Evolutionary conservation across 2,113 vertebrate genomes (phyloP).

Genomic region (Malurus elegans): DNA sequence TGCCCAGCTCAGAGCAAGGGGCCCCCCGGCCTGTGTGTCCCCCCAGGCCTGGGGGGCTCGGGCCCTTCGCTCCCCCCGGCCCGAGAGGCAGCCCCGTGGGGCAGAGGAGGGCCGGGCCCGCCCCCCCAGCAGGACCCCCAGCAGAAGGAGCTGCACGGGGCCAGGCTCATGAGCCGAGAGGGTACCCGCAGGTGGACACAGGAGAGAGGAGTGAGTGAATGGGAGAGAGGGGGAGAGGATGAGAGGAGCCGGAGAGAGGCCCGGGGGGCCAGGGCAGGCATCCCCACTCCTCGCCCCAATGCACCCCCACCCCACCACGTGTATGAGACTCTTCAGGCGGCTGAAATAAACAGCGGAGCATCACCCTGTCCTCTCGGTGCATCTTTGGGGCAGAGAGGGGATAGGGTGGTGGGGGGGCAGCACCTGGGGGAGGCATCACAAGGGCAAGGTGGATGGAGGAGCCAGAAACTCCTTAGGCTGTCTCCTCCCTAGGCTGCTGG

Average conservation of each 20-base stretch:
- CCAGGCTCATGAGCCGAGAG: slow-evolving; percentile 56
- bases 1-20: not conserved
- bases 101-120: not conserved
- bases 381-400: not conserved
- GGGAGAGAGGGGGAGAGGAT: slow-evolving; percentile 54
- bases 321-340: slow-evolving; percentile 60
- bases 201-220: slow-evolving; percentile 63
- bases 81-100: not conserved
- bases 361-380: not conserved
- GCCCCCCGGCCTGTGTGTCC: not conserved
- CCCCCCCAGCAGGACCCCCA: not conserved
- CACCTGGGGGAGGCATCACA: fast-evolving
- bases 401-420: fast-evolving
- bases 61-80: not conserved
- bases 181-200: slow-evolving; percentile 74
- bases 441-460: not conserved
- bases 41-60: not conserved
- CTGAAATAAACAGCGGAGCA: slow-evolving; percentile 77
- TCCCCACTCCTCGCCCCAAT: slow-evolving; percentile 19
- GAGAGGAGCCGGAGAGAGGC: slow-evolving; percentile 66
- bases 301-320: slow-evolving; percentile 35
- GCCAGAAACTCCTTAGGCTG: fast-evolving
- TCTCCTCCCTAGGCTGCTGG: not conserved
- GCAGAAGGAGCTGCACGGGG: slow-evolving; percentile 32
- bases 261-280: slow-evolving; percentile 40